phyloP scores from a whole-genome alignment of 2,888 invertebrate genomes.

The Caradrina kadenii region DNA sequence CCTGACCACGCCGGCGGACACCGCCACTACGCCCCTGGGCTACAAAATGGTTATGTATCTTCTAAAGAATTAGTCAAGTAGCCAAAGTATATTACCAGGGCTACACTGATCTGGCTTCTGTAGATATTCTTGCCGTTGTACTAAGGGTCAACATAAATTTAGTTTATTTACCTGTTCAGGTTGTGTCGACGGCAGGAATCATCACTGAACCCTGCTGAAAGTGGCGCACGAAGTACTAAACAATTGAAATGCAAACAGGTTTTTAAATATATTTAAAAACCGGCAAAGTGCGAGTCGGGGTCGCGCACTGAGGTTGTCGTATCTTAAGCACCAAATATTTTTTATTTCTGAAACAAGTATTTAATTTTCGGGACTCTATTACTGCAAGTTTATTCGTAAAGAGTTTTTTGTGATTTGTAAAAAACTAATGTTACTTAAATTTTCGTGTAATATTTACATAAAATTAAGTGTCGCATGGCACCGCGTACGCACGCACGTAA shows the following conservation, averaged over 20 bases:
- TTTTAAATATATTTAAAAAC: background rate
- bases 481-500: too few species aligned
- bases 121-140: constrained; percentile 17
- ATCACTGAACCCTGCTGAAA: constrained; percentile 15
- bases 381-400: too few species aligned
- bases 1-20: constrained; percentile 18
- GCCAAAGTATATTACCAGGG: constrained; percentile 18
- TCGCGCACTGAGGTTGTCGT: too few species aligned
- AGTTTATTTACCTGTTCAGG: background rate
- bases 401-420: too few species aligned
- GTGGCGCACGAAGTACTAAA: constrained; percentile 29
- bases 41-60: constrained; percentile 47
- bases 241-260: constrained; percentile 12
- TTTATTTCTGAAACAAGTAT: too few species aligned
- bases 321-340: too few species aligned
- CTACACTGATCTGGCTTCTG: constrained; percentile 19
- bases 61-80: constrained; percentile 22
- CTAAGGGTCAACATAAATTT: background rate
- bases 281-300: too few species aligned
- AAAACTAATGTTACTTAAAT: too few species aligned
- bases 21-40: constrained; percentile 18
- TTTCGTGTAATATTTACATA: too few species aligned
- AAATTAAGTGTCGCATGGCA: too few species aligned
- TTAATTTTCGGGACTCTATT: too few species aligned
- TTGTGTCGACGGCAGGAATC: constrained; percentile 18